Percentiles rank a stretch among this genome's conserved stretches.
phyloP scores from a whole-genome alignment of 1,140 invertebrate genomes.

The Harpegnathos saltator region DNA sequence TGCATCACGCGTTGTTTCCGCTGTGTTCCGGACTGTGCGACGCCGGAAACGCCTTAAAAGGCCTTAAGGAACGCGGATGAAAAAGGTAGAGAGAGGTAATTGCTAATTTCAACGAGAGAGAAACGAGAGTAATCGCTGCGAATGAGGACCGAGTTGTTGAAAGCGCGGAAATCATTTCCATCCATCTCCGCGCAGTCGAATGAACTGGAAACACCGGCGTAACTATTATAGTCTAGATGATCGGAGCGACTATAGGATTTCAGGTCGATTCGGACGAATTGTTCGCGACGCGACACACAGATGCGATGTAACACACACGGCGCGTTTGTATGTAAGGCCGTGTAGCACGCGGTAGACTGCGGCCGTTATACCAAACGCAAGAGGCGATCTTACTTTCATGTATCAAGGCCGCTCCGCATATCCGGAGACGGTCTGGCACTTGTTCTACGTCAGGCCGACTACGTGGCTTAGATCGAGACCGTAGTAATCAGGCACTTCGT shows the following conservation, averaged over 20 bases:
- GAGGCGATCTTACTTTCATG: conserved; percentile 81
- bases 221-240: no score
- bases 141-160: no score
- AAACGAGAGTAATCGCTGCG: no score
- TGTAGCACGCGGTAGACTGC: background rate
- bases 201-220: no score
- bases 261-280: no score
- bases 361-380: conserved; percentile 59
- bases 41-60: background rate
- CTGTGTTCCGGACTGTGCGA: background rate
- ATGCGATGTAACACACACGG: no score
- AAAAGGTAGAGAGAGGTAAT: background rate
- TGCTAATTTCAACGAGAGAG: no score
- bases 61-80: no score
- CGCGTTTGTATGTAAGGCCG: background rate
- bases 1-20: background rate
- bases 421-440: conserved; percentile 77
- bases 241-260: no score
- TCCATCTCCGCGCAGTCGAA: no score
- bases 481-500: conserved; percentile 53
- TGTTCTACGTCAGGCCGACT: conserved; percentile 67
- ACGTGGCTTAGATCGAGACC: conserved; percentile 2
- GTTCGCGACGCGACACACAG: no score
- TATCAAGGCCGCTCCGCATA: conserved; percentile 78
- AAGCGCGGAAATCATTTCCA: no score